These are phyloP conservation scores for Marcusenius ussheri DNA, from an alignment of 2,113 vertebrate species.

Conservation along the genomic window DNA sequence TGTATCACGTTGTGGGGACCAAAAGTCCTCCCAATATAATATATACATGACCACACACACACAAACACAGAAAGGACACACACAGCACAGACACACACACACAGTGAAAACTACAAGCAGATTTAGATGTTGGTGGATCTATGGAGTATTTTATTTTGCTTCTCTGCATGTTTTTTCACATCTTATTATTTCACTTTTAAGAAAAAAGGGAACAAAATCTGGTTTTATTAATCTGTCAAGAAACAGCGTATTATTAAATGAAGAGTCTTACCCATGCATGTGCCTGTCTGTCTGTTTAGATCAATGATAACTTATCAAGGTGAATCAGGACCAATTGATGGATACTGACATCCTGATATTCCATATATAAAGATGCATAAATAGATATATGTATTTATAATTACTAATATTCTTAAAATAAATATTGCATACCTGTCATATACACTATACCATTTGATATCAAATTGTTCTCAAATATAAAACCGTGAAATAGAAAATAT, in stretches of 20 bases:
- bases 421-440: not conserved
- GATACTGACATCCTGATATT: not conserved
- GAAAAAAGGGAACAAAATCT: not conserved
- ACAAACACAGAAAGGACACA: not conserved
- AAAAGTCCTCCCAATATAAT: not conserved
- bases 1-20: no score
- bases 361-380: not conserved
- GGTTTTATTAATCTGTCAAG: not conserved
- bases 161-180: not conserved
- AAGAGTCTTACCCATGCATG: not conserved
- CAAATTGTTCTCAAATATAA: not conserved
- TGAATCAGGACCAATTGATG: not conserved
- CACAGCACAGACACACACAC: not conserved
- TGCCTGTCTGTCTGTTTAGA: not conserved
- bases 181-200: not conserved
- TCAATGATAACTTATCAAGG: not conserved
- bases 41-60: not conserved
- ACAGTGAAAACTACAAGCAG: not conserved
- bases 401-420: not conserved
- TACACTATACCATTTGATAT: not conserved
- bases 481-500: not conserved
- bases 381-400: not conserved
- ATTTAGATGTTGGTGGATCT: not conserved
- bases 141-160: not conserved
- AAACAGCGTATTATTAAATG: not conserved